Conservation (phyloP, 2,888 invertebrate species). For the Callosobruchus maculatus region DNA sequence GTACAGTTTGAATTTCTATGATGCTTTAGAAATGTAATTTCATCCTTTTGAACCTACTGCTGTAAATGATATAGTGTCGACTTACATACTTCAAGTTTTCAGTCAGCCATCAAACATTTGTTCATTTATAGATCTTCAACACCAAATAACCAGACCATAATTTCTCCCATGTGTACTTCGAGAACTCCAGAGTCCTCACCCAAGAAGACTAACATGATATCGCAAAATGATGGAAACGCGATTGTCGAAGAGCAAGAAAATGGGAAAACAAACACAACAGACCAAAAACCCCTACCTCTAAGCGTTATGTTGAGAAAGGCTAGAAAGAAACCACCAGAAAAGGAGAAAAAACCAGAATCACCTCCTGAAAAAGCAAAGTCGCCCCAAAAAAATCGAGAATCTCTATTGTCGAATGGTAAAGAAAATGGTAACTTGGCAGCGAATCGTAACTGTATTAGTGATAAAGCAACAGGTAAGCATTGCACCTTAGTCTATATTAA, state of each 20-base stretch:
- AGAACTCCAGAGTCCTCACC: neutral
- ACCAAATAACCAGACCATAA: neutral
- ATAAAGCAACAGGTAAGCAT: neutral
- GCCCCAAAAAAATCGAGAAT: neutral
- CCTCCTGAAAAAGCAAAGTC: neutral
- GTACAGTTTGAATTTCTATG: too few relatives aligned
- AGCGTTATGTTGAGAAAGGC: conserved; percentile 4
- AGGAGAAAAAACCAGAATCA: neutral
- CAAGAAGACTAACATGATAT: neutral
- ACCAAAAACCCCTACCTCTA: neutral
- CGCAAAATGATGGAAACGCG: neutral
- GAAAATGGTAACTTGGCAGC: neutral
- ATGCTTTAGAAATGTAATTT: too few relatives aligned
- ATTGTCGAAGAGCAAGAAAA: neutral
- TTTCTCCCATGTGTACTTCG: neutral
- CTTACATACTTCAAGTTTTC: too few relatives aligned
- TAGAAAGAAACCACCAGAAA: neutral
- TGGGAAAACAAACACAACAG: neutral
- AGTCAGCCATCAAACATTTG: neutral
- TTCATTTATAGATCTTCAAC: neutral
- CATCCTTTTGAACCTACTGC: too few relatives aligned
- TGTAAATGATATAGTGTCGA: too few relatives aligned
- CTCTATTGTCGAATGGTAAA: neutral
- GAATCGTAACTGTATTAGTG: neutral
- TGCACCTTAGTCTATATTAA: neutral